Conservation (phyloP, 2,888 invertebrate genomes). For the Teleiodes luculella region DNA sequence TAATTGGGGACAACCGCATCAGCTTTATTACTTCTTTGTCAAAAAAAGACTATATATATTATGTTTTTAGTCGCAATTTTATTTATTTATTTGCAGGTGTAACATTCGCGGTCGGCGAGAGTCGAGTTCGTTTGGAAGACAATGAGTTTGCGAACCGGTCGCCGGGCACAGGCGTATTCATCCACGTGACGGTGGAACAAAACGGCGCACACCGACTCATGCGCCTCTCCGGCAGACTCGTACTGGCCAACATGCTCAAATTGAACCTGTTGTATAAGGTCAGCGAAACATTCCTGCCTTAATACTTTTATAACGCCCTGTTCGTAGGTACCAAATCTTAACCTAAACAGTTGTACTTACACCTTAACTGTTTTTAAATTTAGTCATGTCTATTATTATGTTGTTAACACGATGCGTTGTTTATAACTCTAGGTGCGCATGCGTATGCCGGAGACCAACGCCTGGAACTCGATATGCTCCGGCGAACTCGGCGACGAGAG, state of each 20-base stretch:
- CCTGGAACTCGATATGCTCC: constrained; percentile 47
- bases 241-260: constrained; percentile 56
- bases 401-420: too few relatives aligned
- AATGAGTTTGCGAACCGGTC: constrained; percentile 22
- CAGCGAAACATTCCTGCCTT: neutral
- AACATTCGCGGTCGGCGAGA: constrained; percentile 41
- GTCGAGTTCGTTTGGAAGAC: constrained; percentile 41
- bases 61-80: too few relatives aligned
- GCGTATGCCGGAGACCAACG: constrained; percentile 26
- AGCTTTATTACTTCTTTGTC: too few relatives aligned
- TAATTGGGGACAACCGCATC: too few relatives aligned
- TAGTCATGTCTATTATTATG: too few relatives aligned
- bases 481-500: constrained; percentile 50
- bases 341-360: too few relatives aligned
- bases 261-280: constrained; percentile 53
- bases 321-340: too few relatives aligned
- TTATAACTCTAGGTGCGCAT: constrained; percentile 43
- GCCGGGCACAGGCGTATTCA: constrained; percentile 29
- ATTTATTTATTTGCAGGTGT: too few relatives aligned
- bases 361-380: too few relatives aligned
- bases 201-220: constrained; percentile 39
- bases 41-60: too few relatives aligned
- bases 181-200: constrained; percentile 42
- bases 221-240: constrained; percentile 48
- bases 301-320: too few relatives aligned